These are phyloP conservation scores for Circaetus cinerascens DNA, from an alignment of 2,113 vertebrate genomes.

Conservation along the genomic window DNA sequence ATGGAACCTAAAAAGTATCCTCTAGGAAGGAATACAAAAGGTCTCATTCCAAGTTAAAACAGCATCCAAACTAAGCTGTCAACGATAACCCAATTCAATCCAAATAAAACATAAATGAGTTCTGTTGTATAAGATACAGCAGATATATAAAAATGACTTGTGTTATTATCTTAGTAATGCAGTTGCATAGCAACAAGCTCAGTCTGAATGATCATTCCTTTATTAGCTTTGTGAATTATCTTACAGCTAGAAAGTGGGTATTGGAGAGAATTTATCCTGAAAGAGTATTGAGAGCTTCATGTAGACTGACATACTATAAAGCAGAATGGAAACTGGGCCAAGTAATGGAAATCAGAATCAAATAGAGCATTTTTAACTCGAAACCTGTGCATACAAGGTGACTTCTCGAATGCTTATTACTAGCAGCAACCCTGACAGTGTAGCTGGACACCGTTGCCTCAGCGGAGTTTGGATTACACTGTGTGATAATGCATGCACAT, in stretches of 20 bases:
- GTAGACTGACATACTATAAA: neutral
- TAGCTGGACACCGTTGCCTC: neutral
- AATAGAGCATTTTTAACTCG: neutral
- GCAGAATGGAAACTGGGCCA: conserved; percentile 8
- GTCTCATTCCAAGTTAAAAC: neutral
- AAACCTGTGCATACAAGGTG: neutral
- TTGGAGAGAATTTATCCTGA: conserved; percentile 20
- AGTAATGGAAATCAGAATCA: neutral
- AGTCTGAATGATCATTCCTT: conserved; percentile 24
- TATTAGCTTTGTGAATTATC: conserved; percentile 46
- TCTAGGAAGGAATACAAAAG: neutral
- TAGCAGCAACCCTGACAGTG: neutral
- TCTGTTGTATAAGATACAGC: neutral
- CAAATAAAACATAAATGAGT: conserved; percentile 20
- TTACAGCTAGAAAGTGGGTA: neutral
- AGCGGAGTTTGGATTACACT: neutral
- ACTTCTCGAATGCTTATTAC: neutral
- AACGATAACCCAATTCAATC: neutral
- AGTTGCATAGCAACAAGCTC: conserved; percentile 70
- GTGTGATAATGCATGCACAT: neutral
- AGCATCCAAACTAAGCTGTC: neutral
- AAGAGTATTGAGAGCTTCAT: neutral
- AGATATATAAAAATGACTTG: conserved; percentile 35
- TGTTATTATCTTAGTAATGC: conserved; percentile 50
- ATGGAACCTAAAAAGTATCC: neutral